Conservation (phyloP, 1,140 invertebrate genomes). For the Oncopeltus fasciatus region DNA sequence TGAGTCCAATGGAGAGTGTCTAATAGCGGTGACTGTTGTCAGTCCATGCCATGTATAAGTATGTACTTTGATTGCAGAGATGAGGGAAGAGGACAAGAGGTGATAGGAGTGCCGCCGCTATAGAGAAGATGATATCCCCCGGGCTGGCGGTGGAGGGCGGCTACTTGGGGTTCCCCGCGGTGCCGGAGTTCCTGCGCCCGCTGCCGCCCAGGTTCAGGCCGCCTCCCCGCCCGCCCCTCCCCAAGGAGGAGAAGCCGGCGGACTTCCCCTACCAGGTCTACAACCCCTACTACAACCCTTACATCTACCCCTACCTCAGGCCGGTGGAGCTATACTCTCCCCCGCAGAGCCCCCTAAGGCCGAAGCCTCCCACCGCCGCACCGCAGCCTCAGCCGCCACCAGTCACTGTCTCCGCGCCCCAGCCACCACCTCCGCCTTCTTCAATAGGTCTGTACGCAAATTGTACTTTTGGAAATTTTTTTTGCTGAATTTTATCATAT, state of each 20-base stretch:
- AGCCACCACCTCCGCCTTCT: neutral
- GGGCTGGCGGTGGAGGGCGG: constrained; percentile 21
- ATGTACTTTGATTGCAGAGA: constrained; percentile 10
- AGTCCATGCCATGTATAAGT: too few species aligned
- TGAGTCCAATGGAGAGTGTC: too few species aligned
- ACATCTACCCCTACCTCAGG: constrained; percentile 17
- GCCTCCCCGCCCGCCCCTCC: constrained; percentile 9
- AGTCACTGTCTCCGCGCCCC: neutral
- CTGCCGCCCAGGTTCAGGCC: constrained; percentile 20
- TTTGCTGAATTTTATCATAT: too few species aligned
- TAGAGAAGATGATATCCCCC: neutral
- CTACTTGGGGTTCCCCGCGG: constrained; percentile 9
- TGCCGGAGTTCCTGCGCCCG: constrained; percentile 24
- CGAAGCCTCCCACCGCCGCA: constrained; percentile 10
- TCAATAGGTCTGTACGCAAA: neutral
- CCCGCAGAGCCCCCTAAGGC: constrained; percentile 13
- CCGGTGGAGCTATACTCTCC: constrained; percentile 15
- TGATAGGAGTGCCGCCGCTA: neutral
- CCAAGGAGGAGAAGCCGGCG: constrained; percentile 19
- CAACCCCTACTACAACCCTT: constrained; percentile 16
- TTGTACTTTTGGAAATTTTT: too few species aligned
- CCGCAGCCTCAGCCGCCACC: constrained; percentile 14
- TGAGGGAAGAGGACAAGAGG: constrained; percentile 1
- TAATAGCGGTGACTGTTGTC: too few species aligned
- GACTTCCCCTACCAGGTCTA: constrained; percentile 13